Percentiles rank a stretch among this genome's conserved stretches.
Evolutionary conservation across 2,113 vertebrate genomes (phyloP).

Genomic region (Penelope pileata): DNA sequence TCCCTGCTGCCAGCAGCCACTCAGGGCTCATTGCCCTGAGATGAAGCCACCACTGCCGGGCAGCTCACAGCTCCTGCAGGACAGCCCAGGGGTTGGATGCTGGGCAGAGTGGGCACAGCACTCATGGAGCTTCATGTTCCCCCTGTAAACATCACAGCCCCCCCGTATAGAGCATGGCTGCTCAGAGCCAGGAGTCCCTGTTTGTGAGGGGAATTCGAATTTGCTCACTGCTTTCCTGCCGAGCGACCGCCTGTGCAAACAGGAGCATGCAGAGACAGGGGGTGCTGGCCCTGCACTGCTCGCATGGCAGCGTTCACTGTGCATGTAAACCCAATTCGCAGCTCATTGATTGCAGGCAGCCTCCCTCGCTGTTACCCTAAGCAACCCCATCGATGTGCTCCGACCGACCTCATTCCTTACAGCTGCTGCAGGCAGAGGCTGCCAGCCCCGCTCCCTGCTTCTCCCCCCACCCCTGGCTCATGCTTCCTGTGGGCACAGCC

Average conservation of each 20-base stretch:
- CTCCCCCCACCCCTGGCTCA: neutral
- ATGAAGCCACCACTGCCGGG: neutral
- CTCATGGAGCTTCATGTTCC: neutral
- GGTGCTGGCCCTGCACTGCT: accelerated
- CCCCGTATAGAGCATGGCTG: accelerated
- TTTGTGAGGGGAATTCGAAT: neutral
- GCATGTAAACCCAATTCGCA: neutral
- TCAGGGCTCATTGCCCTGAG: too few species aligned
- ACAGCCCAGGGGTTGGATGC: neutral
- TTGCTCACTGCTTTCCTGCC: neutral
- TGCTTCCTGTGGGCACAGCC: neutral
- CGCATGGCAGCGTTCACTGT: neutral
- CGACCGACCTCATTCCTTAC: conserved; percentile 30
- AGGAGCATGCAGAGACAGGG: accelerated
- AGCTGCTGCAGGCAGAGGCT: neutral
- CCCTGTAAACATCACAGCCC: neutral
- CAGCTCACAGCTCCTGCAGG: neutral
- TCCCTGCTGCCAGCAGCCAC: neutral
- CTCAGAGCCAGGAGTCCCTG: neutral
- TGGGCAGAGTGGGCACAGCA: too few species aligned
- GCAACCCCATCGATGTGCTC: neutral
- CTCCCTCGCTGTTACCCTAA: neutral
- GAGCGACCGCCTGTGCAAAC: neutral
- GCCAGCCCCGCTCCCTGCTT: neutral
- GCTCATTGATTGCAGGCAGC: neutral